Evolutionary conservation across 2,113 vertebrate species (phyloP), one percentile per base, ranked within the genome.

Genomic region (Mustela lutreola): DNA sequence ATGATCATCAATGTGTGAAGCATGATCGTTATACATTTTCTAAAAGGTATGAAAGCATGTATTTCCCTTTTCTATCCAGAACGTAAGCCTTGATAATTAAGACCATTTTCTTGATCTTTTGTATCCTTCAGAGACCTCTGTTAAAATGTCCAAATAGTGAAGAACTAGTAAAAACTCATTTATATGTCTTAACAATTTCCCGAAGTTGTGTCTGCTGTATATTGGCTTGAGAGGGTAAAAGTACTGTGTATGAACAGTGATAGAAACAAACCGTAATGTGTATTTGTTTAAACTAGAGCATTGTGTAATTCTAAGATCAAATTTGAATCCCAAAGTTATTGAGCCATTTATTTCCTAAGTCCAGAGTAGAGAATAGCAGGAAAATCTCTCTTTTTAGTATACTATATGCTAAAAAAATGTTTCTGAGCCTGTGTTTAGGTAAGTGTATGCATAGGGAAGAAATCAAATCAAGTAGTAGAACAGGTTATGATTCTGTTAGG

Each of bases 351-450:
- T 42, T 89, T 95, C 4, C 1, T 88, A 89, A 70, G 28, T 58
- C 39, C 18, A 48, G 73, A 33, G 24, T 80, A 31, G 19, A 90
- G 50, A 90, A 21, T 67, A 45, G 24, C 39, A 84, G 22, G 4
- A 8, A 96, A 89, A 93, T 82, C 16, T 93, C 12, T 91, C 39
- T 79, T 89, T 90, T 63, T 78, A 53, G 67, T 79, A 56, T 3
- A 62, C 39, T 65, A n/a, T 42, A 21, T 31, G 19, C 36, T 48
- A 39, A 85, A 94, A 33, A 28, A 80, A 28, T 95, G 24, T 88
- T 71, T 33, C 7, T 31, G 78, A 67, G 33, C 4, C 14, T 33
- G 7, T 90, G 33, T 33, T 81, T 87, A 82, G 87, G 24, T 67
- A 84, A 31, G 7, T 76, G 10, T 70, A 60, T 53, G 45, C 21